A percentile compares a stretch with the other conserved stretches of the same genome.
Conservation (phyloP, 2,797 vertebrate genomes). For the Sebastolobus alascanus region DNA sequence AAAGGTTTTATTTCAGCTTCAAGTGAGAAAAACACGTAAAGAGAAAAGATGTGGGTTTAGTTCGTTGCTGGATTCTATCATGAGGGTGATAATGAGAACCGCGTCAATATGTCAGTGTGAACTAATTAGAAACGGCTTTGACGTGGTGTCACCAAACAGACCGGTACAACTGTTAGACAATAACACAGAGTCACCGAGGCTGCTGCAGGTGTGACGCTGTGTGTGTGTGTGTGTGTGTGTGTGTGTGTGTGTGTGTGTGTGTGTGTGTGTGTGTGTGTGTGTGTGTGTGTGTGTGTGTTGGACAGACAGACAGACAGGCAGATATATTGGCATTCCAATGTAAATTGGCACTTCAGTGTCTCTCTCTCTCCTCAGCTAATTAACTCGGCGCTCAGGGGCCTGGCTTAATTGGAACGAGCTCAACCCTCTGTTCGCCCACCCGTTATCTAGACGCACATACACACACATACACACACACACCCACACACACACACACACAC, state of each 20-base stretch:
- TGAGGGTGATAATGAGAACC: constrained; percentile 32
- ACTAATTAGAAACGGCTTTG: constrained; percentile 30
- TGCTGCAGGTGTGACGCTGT: neutral
- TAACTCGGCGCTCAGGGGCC: constrained; percentile 76
- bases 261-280: neutral
- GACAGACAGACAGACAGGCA: constrained; percentile 11
- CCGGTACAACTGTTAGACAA: neutral
- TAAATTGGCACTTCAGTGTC: constrained; percentile 73
- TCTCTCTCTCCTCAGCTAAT: constrained; percentile 80
- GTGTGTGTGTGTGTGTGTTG: neutral
- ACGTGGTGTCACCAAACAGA: constrained; percentile 22
- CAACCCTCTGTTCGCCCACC: constrained; percentile 62
- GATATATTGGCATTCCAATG: constrained; percentile 56
- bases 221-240: neutral
- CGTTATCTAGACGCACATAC: constrained; percentile 58
- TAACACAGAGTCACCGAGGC: constrained; percentile 4
- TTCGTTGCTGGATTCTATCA: neutral
- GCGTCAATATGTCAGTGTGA: constrained; percentile 14
- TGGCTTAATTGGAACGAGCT: constrained; percentile 80
- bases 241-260: constrained; percentile 1
- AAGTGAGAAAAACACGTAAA: neutral
- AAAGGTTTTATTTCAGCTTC: too few relatives aligned
- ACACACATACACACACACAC: constrained; percentile 34
- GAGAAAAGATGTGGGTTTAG: neutral
- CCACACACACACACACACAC: constrained; percentile 21